Conservation (phyloP, 1,140 invertebrate genomes). For the Theocolax elegans region DNA sequence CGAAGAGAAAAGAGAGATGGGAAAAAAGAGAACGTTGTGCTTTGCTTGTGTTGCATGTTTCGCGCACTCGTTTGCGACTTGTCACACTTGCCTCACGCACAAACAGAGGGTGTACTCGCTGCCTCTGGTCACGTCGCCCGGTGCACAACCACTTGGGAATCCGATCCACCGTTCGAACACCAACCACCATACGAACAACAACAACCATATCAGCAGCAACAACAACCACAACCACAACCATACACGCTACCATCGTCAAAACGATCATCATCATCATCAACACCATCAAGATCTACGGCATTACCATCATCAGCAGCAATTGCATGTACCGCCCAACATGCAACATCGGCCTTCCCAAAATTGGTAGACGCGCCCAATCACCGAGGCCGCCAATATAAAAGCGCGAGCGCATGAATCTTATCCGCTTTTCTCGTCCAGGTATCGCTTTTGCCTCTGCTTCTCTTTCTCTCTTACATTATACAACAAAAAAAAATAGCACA, state of each 20-base stretch:
- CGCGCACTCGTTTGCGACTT: conserved; percentile 47
- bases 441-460: conserved; percentile 37
- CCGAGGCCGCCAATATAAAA: conserved; percentile 31
- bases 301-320: conserved; percentile 56
- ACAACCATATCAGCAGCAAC: conserved; percentile 46
- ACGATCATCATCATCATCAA: conserved; percentile 46
- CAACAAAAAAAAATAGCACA: too few species aligned
- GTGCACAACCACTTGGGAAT: conserved; percentile 52
- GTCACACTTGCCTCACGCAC: conserved; percentile 39
- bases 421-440: conserved; percentile 40
- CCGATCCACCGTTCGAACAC: conserved; percentile 65
- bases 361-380: conserved; percentile 57
- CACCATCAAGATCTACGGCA: conserved; percentile 34
- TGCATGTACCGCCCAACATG: conserved; percentile 61
- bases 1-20: conserved; percentile 14
- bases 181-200: conserved; percentile 50
- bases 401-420: conserved; percentile 44
- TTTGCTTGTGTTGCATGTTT: conserved; percentile 68
- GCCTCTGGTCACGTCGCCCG: conserved; percentile 64
- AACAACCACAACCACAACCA: conserved; percentile 44
- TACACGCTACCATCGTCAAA: conserved; percentile 44
- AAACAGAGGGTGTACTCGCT: conserved; percentile 69
- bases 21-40: conserved; percentile 53
- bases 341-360: conserved; percentile 63
- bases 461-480: conserved; percentile 41